Evolutionary conservation across 2,888 invertebrate genomes (phyloP).

Genomic region (Platycnemis pennipes): DNA sequence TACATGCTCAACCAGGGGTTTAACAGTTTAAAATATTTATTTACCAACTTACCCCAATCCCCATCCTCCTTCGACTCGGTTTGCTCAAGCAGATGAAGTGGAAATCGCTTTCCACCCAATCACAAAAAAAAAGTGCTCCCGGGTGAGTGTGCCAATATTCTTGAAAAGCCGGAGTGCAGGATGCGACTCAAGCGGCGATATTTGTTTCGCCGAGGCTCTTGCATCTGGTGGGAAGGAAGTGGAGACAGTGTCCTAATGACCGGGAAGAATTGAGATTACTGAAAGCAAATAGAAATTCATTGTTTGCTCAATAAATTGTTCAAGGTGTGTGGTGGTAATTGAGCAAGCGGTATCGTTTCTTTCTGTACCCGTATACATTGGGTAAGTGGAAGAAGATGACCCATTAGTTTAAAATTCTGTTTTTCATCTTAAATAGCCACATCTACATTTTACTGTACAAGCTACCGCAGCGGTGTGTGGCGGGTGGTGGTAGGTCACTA

Average conservation of each 20-base stretch:
- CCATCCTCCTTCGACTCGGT: conserved; percentile 25
- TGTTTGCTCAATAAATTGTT: conserved; percentile 37
- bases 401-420: no score
- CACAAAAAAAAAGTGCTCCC: background rate
- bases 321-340: background rate
- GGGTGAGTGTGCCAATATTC: conserved; percentile 39
- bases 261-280: conserved; percentile 43
- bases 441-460: no score
- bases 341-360: background rate
- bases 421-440: no score
- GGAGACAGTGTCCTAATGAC: conserved; percentile 36
- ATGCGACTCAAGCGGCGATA: background rate
- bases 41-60: background rate
- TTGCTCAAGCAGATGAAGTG: conserved; percentile 53
- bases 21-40: no score
- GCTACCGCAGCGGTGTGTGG: no score
- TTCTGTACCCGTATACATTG: background rate
- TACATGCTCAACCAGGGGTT: no score
- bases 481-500: no score
- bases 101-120: conserved; percentile 49
- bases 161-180: background rate
- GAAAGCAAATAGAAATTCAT: conserved; percentile 38
- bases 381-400: no score
- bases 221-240: conserved; percentile 13
- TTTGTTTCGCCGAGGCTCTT: background rate